Evolutionary conservation across 2,113 vertebrate species (phyloP).

Genomic region (Trogon surrucura): DNA sequence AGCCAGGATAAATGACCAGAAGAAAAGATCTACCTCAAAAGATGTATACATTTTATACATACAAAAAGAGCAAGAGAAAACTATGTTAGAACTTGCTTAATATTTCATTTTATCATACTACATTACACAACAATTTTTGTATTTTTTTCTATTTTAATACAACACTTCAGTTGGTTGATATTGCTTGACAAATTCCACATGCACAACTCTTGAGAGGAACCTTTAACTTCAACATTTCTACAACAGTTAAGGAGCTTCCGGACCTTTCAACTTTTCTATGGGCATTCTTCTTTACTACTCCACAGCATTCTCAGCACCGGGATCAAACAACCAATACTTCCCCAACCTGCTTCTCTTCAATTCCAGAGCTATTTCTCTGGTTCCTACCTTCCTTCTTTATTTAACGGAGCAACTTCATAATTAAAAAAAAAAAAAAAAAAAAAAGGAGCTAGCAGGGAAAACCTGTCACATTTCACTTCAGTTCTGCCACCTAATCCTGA

Average conservation of each 20-base stretch:
- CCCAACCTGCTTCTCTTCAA: background rate
- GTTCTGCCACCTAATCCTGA: constrained; percentile 10
- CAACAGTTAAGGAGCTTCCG: background rate
- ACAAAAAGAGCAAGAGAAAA: background rate
- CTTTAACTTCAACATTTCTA: background rate
- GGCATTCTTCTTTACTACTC: background rate
- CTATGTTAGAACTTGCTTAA: background rate
- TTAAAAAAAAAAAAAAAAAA: background rate
- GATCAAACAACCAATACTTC: background rate
- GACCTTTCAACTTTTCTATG: background rate
- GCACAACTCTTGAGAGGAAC: background rate
- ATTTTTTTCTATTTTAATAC: background rate
- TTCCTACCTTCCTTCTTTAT: background rate
- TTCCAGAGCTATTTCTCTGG: background rate
- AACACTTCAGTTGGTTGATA: background rate
- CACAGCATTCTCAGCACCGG: background rate
- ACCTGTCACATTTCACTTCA: background rate
- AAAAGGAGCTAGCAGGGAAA: background rate
- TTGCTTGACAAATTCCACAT: background rate
- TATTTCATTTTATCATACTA: background rate
- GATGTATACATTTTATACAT: background rate
- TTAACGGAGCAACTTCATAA: background rate
- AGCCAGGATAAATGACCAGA: background rate
- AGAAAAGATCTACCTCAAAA: background rate
- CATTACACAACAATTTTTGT: background rate